Percentiles rank a stretch among this genome's conserved stretches.
These are phyloP conservation scores for Bemisia tabaci DNA, from an alignment of 1,140 invertebrate species.

Conservation along the genomic window DNA sequence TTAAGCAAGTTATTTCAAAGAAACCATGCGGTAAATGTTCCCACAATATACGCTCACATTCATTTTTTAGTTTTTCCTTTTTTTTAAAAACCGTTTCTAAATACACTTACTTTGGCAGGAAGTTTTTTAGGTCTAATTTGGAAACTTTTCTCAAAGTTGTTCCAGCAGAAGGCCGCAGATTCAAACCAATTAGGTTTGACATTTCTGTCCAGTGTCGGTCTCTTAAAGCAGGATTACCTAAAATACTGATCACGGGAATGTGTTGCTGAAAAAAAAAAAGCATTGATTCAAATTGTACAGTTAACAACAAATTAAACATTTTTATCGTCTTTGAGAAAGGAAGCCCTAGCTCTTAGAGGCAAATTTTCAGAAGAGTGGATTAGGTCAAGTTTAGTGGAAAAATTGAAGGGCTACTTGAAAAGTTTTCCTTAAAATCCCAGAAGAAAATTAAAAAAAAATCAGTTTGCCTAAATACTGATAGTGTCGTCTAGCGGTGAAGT, in stretches of 20 bases:
- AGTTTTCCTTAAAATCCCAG: too few species aligned
- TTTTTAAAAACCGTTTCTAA: neutral
- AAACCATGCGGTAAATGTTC: too few species aligned
- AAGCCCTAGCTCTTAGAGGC: neutral
- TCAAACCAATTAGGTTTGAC: conserved; percentile 63
- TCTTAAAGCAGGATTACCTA: conserved; percentile 77
- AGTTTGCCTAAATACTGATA: too few species aligned
- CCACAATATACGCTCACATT: too few species aligned
- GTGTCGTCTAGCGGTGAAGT: too few species aligned
- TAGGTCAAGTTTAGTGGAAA: too few species aligned
- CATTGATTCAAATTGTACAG: too few species aligned
- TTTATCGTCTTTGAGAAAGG: too few species aligned
- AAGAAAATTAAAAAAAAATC: too few species aligned
- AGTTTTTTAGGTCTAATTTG: conserved; percentile 48
- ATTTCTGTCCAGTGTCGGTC: conserved; percentile 86
- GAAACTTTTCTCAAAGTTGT: conserved; percentile 71
- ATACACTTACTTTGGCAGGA: conserved; percentile 47
- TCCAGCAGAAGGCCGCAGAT: conserved; percentile 72
- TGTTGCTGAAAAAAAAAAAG: conserved; percentile 40
- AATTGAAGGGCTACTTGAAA: too few species aligned
- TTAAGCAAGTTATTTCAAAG: too few species aligned
- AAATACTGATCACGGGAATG: conserved; percentile 61
- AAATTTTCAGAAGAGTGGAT: neutral
- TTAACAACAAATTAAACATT: neutral
- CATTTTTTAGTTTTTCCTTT: too few species aligned